Evolutionary conservation across 2,888 invertebrate genomes (phyloP), one percentile per base, ranked within the genome.

Genomic region (Subacronicta megacephala): DNA sequence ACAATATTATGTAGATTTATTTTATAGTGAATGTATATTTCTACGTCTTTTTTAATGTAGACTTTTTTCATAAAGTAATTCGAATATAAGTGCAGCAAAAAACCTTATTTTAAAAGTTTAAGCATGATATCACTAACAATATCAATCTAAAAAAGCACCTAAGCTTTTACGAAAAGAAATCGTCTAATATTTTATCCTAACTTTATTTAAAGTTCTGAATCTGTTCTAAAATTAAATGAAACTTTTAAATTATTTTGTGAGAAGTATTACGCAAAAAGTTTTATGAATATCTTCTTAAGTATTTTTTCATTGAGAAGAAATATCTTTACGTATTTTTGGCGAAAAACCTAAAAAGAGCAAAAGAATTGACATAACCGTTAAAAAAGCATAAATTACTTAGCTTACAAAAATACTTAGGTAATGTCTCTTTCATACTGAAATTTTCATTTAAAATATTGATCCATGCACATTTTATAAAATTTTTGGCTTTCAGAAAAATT

Each of bases 81-180:
- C 33, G 4, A 6, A 15, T 33, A 17, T n/a, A 13, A 31, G 9
- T 38, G 0, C 5, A 40, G 12, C 3, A 6, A 16, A 36, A 44
- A 47, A 50, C 9, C 1, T 16, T 15, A 17, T 18, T n/a, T 31
- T 0, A 33, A 41, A 53, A 56, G 18, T 37, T 44, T 31, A 10
- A 3, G 2, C n/a, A 31, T n/a, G 31, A 31, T n/a, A 40, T 23
- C 6, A 26, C 5, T 47, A n/a, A 0, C 45, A 46, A 31, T 35
- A 36, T 44, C 17, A 26, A 17, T 51, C 18, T 33, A 33, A 40
- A 35, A 50, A 35, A 17, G 23, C 9, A 18, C 16, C 2, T 13
- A 23, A 43, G n/a, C 7, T 12, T 3, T 38, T 38, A 16, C 9
- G 13, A 47, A 57, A 57, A 16, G 23, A 7, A 20, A 31, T n/a